Conservation (phyloP, 1,140 invertebrate species). For the Lordiphosa mommai region DNA sequence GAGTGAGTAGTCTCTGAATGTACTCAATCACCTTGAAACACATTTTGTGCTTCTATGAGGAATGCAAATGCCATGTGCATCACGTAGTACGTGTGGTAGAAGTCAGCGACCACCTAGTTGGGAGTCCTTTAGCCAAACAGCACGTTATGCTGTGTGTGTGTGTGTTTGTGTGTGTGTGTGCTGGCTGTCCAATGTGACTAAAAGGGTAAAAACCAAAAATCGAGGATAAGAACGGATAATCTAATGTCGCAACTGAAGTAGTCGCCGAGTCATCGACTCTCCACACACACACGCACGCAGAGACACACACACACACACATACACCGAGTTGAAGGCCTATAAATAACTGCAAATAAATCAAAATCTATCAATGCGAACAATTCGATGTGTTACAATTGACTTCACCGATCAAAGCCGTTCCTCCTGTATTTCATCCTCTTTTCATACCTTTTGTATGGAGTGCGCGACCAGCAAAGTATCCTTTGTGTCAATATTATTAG, state of each 20-base stretch:
- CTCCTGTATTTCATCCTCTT: constrained; percentile 58
- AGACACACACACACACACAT: constrained; percentile 1
- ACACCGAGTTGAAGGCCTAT: constrained; percentile 50
- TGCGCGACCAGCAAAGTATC: constrained; percentile 70
- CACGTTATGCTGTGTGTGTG: constrained; percentile 20
- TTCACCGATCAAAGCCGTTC: constrained; percentile 74
- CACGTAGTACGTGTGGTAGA: constrained; percentile 44
- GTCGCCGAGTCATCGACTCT: constrained; percentile 56
- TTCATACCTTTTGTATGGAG: constrained; percentile 73
- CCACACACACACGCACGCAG: constrained; percentile 19
- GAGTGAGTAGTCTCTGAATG: too few species aligned
- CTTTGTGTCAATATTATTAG: constrained; percentile 78
- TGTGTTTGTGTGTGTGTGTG: constrained; percentile 17
- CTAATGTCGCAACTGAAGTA: constrained; percentile 72
- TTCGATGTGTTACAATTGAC: constrained; percentile 78
- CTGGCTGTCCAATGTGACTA: constrained; percentile 30
- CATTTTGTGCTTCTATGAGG: not conserved
- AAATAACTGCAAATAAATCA: constrained; percentile 78
- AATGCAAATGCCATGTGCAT: constrained; percentile 56
- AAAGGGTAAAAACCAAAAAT: constrained; percentile 69
- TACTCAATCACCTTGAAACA: too few species aligned
- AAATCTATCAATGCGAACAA: constrained; percentile 78
- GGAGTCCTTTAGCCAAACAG: constrained; percentile 13
- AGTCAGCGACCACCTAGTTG: constrained; percentile 35
- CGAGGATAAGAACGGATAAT: constrained; percentile 77